A percentile compares a stretch with the other conserved stretches of the same genome.
Evolutionary conservation across 2,888 invertebrate genomes (phyloP).

Genomic region (Metellina segmentata): DNA sequence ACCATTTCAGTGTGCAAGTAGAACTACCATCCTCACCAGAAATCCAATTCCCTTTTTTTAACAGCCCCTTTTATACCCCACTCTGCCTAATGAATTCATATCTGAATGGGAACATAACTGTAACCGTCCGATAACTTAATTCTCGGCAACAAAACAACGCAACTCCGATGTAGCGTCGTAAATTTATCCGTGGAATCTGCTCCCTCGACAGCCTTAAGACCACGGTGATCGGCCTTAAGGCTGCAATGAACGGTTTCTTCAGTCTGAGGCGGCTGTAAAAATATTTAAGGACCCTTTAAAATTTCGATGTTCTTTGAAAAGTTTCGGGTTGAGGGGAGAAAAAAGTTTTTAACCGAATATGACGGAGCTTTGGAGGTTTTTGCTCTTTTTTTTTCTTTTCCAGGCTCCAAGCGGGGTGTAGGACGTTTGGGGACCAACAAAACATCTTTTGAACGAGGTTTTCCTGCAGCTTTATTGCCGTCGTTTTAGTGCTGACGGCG

Average conservation of each 20-base stretch:
- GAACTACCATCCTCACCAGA: not conserved
- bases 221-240: slow-evolving; percentile 10
- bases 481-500: slow-evolving; percentile 40
- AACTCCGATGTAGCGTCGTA: slow-evolving; percentile 20
- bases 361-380: not conserved
- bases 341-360: not conserved
- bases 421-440: slow-evolving; percentile 27
- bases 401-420: not conserved
- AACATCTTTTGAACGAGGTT: slow-evolving; percentile 46
- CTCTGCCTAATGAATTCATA: slow-evolving; percentile 66
- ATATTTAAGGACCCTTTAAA: slow-evolving; percentile 63
- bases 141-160: slow-evolving; percentile 39
- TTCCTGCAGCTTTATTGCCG: slow-evolving; percentile 25
- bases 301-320: slow-evolving; percentile 36
- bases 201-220: slow-evolving; percentile 23
- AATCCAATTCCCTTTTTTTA: slow-evolving; percentile 12
- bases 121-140: slow-evolving; percentile 51
- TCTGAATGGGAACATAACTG: slow-evolving; percentile 46
- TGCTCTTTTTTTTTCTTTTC: not conserved
- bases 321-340: not conserved
- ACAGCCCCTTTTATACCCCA: slow-evolving; percentile 44
- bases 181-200: slow-evolving; percentile 24
- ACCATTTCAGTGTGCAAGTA: not conserved
- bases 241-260: not conserved
- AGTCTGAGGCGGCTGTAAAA: slow-evolving; percentile 30